These are phyloP conservation scores for Scaptomyza tumidula DNA, from an alignment of 2,888 invertebrate species.

Conservation along the genomic window DNA sequence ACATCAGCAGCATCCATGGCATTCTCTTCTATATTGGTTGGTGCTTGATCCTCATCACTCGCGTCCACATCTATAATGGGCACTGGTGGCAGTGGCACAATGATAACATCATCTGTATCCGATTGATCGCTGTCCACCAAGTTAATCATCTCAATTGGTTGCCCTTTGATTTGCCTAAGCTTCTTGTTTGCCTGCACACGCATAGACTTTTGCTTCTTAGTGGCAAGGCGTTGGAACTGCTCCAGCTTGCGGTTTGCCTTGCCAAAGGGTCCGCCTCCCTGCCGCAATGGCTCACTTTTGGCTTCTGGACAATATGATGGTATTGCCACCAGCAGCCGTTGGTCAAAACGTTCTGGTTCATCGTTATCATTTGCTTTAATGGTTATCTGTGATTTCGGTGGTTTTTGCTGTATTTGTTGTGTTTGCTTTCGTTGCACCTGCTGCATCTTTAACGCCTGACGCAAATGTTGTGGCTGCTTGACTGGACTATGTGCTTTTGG, in stretches of 20 bases:
- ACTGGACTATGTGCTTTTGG: constrained; percentile 13
- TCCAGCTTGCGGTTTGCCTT: constrained; percentile 75
- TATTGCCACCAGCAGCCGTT: constrained; percentile 62
- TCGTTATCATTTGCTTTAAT: constrained; percentile 29
- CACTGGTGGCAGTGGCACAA: constrained; percentile 77
- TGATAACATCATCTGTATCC: constrained; percentile 82
- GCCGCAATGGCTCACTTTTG: constrained; percentile 29
- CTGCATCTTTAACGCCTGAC: constrained; percentile 32
- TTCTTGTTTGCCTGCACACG: constrained; percentile 58
- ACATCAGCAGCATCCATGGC: constrained; percentile 77
- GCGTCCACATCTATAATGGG: constrained; percentile 79
- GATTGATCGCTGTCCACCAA: constrained; percentile 65
- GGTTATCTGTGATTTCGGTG: constrained; percentile 30
- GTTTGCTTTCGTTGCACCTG: constrained; percentile 31
- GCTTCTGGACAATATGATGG: constrained; percentile 40
- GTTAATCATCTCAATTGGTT: constrained; percentile 57
- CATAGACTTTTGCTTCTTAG: constrained; percentile 78
- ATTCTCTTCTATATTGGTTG: constrained; percentile 70
- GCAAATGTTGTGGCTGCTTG: constrained; percentile 24
- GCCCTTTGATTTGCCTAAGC: constrained; percentile 29
- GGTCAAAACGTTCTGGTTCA: constrained; percentile 66
- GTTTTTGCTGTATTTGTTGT: constrained; percentile 37
- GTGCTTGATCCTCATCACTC: constrained; percentile 70
- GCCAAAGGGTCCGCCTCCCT: constrained; percentile 61
- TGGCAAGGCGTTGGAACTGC: constrained; percentile 68